These are phyloP conservation scores for Eptesicus fuscus DNA, from an alignment of 2,113 vertebrate genomes.

Conservation along the genomic window DNA sequence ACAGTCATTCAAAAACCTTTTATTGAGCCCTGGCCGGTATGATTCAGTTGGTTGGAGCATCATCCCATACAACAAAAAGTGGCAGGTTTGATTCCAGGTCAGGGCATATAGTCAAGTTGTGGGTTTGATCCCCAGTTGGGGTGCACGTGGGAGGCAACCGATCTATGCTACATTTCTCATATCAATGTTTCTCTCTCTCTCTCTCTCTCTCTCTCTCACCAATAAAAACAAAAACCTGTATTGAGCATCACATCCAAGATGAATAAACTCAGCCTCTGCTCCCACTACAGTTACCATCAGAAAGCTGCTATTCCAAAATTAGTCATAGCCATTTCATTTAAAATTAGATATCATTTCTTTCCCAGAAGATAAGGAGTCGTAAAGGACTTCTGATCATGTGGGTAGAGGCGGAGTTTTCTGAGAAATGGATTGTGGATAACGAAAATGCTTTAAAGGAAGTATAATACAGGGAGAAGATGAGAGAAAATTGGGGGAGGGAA, in stretches of 20 bases:
- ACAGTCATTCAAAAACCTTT: constrained; percentile 8
- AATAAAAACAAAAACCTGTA: background rate
- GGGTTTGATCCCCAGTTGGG: background rate
- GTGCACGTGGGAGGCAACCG: background rate
- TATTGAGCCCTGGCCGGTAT: background rate
- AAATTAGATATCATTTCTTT: constrained; percentile 32
- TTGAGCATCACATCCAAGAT: background rate
- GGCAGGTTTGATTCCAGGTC: background rate
- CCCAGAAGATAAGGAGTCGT: background rate
- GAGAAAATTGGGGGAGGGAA: background rate
- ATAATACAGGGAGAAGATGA: background rate
- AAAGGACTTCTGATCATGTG: background rate
- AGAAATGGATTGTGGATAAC: background rate
- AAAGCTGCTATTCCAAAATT: constrained; percentile 27
- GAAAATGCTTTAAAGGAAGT: background rate
- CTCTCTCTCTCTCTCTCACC: no score
- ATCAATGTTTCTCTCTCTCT: background rate
- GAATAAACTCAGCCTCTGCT: background rate
- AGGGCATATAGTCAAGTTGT: background rate
- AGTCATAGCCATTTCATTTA: constrained; percentile 29
- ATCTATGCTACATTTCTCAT: background rate
- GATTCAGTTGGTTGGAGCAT: background rate
- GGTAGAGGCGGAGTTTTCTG: background rate
- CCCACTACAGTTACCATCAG: background rate
- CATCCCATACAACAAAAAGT: background rate